Base-by-base conservation (phyloP, 2,888 invertebrate species). In the Drosophila mayaguana region DNA sequence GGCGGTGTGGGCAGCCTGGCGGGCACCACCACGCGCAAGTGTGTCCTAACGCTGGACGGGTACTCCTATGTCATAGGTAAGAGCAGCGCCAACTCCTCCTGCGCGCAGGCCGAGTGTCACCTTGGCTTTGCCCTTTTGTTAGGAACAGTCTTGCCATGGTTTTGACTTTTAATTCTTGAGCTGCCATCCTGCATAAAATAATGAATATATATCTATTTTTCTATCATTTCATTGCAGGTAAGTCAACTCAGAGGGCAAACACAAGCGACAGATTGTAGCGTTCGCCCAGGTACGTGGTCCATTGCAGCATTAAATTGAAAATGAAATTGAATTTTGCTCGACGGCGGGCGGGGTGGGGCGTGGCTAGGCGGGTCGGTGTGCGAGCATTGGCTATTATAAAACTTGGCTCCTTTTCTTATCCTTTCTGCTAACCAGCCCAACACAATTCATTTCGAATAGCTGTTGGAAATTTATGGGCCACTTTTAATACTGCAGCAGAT, bases 41-140 rank as follows among this genome's bases (percentile, higher is more conserved):
- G 97, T 94, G 96, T 97, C 75, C 95, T 97, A 79, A 96, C 96
- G 53, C 94, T 97, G 81, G 97, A 97, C 92, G 97, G 97, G 88
- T 97, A 97, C 94, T 96, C 96, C 77, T 97, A 97, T 93, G 96
- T 97, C 87, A 97, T 97, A 94, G 97, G 97, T 97, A 93, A 95
- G 18, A 53, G 42, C 7, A 28, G 28, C 28, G 8, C 7, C 28
- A 7, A 2, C 7, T 6, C 28, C 28, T 8, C 8, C 28, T 28
- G 28, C 28, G 28, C 7, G 8, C 28, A 9, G 28, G 28, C 8
- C 28, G 28, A 28, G 8, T 28, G 72, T 81, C 81, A 84, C 75
- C 85, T 82, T 80, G 73, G 66, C 22, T 7, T 60, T 78, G 68
- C 67, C 72, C 70, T 64, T 71, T 80, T 74, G 68, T 62, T 34